These are phyloP conservation scores for Gavialis gangeticus DNA, from an alignment of 2,113 vertebrate species.

Conservation along the genomic window DNA sequence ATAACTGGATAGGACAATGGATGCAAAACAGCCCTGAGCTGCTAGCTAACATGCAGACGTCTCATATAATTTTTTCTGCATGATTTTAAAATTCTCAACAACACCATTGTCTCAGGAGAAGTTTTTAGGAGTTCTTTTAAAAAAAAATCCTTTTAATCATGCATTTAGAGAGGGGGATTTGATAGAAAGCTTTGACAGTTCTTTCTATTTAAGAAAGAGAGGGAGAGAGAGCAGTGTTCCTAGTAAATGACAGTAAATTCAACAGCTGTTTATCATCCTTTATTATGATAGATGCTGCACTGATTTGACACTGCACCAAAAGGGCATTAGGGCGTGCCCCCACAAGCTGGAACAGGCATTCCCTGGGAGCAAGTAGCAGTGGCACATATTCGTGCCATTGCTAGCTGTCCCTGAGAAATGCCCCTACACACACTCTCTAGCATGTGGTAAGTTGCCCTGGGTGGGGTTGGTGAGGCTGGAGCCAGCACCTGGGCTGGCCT, in stretches of 20 bases:
- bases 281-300: not conserved
- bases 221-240: not conserved
- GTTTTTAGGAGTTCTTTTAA: conserved; percentile 13
- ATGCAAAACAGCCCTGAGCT: not conserved
- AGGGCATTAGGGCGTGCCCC: not conserved
- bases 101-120: not conserved
- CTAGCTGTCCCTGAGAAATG: too few species aligned
- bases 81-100: not conserved
- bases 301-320: not conserved
- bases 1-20: not conserved
- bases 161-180: not conserved
- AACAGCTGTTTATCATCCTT: not conserved
- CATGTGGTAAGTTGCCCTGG: too few species aligned
- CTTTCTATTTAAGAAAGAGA: not conserved
- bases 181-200: not conserved
- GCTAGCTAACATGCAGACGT: not conserved
- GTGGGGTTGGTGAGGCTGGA: too few species aligned
- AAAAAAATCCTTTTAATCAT: not conserved
- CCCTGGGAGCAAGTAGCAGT: too few species aligned
- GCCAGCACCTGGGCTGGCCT: too few species aligned
- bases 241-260: conserved; percentile 7
- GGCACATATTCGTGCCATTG: too few species aligned
- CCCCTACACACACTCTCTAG: too few species aligned
- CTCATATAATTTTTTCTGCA: not conserved
- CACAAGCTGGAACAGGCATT: too few species aligned